A percentile compares a stretch with the other conserved stretches of the same genome.
These are phyloP conservation scores for Stenoptilia bipunctidactyla DNA, from an alignment of 2,888 invertebrate genomes.

Conservation along the genomic window DNA sequence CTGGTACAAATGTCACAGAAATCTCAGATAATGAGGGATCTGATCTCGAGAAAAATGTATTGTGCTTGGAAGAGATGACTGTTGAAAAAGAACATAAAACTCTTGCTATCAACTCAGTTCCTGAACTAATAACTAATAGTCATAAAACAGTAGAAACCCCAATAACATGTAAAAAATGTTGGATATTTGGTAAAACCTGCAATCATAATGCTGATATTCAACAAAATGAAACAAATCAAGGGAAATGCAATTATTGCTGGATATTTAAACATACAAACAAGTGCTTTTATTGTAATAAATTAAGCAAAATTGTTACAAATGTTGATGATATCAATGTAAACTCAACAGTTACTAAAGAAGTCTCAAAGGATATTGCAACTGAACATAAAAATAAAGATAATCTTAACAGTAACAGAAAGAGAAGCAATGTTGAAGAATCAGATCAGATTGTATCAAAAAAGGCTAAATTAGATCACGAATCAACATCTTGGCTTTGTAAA, in stretches of 20 bases:
- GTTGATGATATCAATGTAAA: no score
- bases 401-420: not conserved
- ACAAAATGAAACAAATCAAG: not conserved
- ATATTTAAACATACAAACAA: conserved; percentile 23
- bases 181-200: conserved; percentile 22
- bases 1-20: not conserved
- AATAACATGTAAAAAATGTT: conserved; percentile 21
- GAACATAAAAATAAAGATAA: not conserved
- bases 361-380: not conserved
- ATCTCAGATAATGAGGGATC: not conserved
- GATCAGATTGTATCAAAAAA: not conserved
- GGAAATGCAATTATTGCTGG: conserved; percentile 31
- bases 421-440: not conserved
- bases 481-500: conserved; percentile 29
- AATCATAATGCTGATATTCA: not conserved
- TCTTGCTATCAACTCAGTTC: no score
- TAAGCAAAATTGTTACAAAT: not conserved
- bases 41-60: not conserved
- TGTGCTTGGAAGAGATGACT: no score
- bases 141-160: no score
- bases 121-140: no score
- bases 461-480: no score
- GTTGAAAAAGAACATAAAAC: no score
- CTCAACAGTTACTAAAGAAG: no score
- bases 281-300: conserved; percentile 27